Evolutionary conservation across 2,888 invertebrate species (phyloP).

Genomic region (Amphipyra tragopoginis): DNA sequence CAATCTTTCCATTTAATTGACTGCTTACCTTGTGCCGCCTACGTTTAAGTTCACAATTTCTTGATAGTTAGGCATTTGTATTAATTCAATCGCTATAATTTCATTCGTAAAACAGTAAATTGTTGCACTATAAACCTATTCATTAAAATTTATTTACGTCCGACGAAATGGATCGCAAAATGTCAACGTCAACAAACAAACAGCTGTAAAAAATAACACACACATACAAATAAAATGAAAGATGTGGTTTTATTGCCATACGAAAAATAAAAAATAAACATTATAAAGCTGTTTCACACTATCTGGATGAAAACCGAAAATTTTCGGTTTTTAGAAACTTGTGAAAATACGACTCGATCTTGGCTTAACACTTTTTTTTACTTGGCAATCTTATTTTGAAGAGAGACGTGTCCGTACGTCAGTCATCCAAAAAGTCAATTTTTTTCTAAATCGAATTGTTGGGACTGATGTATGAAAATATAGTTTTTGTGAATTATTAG

Average conservation of each 20-base stretch:
- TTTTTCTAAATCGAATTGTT: constrained; percentile 80
- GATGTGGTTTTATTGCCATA: constrained; percentile 27
- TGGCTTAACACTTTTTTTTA: constrained; percentile 43
- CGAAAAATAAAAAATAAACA: constrained; percentile 1
- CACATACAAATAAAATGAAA: neutral
- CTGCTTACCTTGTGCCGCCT: constrained; percentile 96
- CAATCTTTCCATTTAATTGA: constrained; percentile 50
- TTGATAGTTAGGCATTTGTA: constrained; percentile 85
- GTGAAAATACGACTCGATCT: constrained; percentile 21
- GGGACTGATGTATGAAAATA: constrained; percentile 86
- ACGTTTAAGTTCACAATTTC: constrained; percentile 97
- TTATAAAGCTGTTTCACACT: neutral
- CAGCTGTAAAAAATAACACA: constrained; percentile 57
- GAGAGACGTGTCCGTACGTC: constrained; percentile 88
- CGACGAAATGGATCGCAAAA: constrained; percentile 38
- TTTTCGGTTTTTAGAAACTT: constrained; percentile 14
- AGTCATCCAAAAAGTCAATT: constrained; percentile 84
- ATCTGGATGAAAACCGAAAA: neutral
- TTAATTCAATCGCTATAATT: constrained; percentile 37
- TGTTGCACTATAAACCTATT: constrained; percentile 18
- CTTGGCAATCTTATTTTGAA: constrained; percentile 72
- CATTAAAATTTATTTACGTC: constrained; percentile 54
- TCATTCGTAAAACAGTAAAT: constrained; percentile 33
- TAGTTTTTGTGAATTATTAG: constrained; percentile 71
- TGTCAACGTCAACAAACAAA: constrained; percentile 69